Base-by-base conservation (phyloP, 2,888 invertebrate genomes). In the Selenia dentaria region DNA sequence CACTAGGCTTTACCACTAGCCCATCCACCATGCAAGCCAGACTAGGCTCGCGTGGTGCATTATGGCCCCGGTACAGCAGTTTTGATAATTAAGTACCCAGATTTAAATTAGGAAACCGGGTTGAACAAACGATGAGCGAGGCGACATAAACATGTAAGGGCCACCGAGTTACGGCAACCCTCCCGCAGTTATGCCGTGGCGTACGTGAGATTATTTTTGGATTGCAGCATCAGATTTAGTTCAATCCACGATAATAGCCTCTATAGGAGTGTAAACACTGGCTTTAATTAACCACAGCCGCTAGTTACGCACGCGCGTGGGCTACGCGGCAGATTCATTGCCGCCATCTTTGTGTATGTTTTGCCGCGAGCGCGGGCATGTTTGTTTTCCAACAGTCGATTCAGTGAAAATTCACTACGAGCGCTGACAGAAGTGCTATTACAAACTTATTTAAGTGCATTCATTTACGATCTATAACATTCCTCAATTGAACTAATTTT, bases 381-480 rank as follows among this genome's bases (percentile, higher is more conserved):
- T 86, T 87, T 88, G 77, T 84, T 85, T 83, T 40, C 62, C 60
- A 67, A 74, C 63, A 64, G 66, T 73, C 78, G 64, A 83, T 84
- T 83, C 83, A 82, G 69, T 70, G 81, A 74, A 84, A 81, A 88
- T 89, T 79, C 83, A 78, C 82, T 82, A 71, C 51, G 55, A 29
- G 34, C 83, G 86, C 78, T 86, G 85, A 89, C 73, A 80, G 79
- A 78, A 61, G 48, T 66, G 72, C 70, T 82, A 64, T 76, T 74
- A 65, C 58, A 57, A 61, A 64, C 52, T 25, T 34, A 47, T 44
- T 31, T 53, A 44, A 51, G 40, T 49, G 45, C 44, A 51, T 49
- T 50, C 37, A 51, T 53, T 53, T 51, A 50, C 37, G 29, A 10
- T 39, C 39, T 45, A 39, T 45, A 45, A 25, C 31, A 35, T 34